Evolutionary conservation across 1,140 invertebrate species (phyloP), one percentile per base, ranked within the genome.

Genomic region (Bombus fervidus): DNA sequence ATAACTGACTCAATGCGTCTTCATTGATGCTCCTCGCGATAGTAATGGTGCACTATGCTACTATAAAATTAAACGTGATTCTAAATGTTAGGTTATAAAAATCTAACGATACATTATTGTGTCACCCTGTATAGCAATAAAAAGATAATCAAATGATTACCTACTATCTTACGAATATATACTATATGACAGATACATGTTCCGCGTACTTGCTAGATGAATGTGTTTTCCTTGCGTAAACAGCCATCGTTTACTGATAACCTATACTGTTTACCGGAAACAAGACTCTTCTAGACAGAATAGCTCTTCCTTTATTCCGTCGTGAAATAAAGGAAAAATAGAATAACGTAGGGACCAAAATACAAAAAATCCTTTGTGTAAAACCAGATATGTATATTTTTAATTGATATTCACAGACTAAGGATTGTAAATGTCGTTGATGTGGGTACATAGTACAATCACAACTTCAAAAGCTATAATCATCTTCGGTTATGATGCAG

Each of bases 231-330:
- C 13, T 64, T n/a, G 15, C 5, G 39, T 77, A 64, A 77, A 77
- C 57, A 59, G 22, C 18, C 5, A 31, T 18, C 64, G 37, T 77
- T 77, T 77, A 31, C n/a, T 77, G 57, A 77, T 64, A 28, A 77
- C 10, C 25, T 64, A 77, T 41, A 77, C 37, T 64, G 18, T 62
- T 62, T 59, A 43, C 18, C 39, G 39, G 37, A 43, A 77, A 28
- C 28, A 77, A 41, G 9, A 31, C 41, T 73, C 25, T 72, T 43
- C 28, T 47, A 31, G 43, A 43, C 8, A 31, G n/a, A 73, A 73
- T 31, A 39, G 39, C 3, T 18, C 8, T 47, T 31, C 37, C 12
- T 31, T 15, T 6, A 10, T n/a, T 10, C 18, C 15, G n/a, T 5
- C 15, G 6, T 41, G 28, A 15, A 37, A 62, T 77, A 41, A 22